These are phyloP conservation scores for Spinus olivaceus DNA, from an alignment of 2,797 vertebrate genomes.

Conservation along the genomic window DNA sequence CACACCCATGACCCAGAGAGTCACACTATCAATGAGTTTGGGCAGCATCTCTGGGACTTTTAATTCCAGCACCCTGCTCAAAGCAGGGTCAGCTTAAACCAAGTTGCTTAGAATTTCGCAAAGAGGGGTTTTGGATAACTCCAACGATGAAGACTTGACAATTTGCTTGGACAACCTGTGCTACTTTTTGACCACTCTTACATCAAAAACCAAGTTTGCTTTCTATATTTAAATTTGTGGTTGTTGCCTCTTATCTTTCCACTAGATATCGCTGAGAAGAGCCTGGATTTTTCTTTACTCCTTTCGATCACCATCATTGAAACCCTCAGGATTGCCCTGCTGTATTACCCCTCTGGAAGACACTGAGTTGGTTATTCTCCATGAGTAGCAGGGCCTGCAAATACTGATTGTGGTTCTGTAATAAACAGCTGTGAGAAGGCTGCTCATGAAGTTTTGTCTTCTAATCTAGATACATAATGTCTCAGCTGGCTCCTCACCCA, in stretches of 20 bases:
- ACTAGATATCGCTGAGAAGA: background rate
- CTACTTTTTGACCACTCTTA: background rate
- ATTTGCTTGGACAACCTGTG: background rate
- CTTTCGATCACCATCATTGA: background rate
- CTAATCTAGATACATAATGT: background rate
- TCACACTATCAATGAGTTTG: background rate
- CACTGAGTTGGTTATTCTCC: background rate
- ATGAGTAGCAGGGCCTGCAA: background rate
- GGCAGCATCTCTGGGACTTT: background rate
- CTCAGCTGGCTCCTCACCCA: background rate
- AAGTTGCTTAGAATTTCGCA: background rate
- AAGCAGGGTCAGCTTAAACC: background rate
- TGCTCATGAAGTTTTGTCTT: background rate
- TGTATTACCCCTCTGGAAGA: background rate
- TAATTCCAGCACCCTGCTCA: rapidly evolving
- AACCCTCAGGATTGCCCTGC: background rate
- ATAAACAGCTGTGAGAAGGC: background rate
- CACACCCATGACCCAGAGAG: background rate
- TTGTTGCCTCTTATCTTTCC: background rate
- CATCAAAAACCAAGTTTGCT: background rate
- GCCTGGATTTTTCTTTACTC: background rate
- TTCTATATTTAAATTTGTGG: background rate
- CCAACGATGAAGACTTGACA: background rate
- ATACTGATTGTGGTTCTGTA: background rate
- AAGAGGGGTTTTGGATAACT: background rate